Evolutionary conservation across 2,113 vertebrate genomes (phyloP).

Genomic region (Myiopsitta monachus): DNA sequence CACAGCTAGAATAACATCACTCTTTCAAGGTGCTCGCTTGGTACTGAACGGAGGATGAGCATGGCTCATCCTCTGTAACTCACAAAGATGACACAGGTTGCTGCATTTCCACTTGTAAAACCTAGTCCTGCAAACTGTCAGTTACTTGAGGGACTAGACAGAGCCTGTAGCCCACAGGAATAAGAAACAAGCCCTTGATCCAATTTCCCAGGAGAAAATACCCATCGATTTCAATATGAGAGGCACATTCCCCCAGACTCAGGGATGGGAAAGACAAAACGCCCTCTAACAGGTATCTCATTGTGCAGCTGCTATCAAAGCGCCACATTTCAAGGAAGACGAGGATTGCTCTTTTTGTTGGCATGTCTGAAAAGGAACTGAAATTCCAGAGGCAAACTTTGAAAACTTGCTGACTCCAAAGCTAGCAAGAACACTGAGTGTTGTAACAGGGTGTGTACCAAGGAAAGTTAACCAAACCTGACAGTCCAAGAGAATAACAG

Average conservation of each 20-base stretch:
- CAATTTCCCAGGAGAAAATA: not conserved
- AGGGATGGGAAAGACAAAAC: not conserved
- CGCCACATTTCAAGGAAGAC: not conserved
- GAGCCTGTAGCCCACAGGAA: not conserved
- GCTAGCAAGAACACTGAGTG: not conserved
- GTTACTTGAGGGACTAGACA: not conserved
- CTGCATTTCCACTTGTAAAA: not conserved
- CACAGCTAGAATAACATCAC: accelerated
- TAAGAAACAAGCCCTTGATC: not conserved
- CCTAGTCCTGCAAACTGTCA: not conserved
- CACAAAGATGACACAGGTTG: not conserved
- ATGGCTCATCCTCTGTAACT: not conserved
- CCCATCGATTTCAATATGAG: not conserved
- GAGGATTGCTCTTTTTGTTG: not conserved
- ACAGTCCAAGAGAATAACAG: slow-evolving; percentile 60
- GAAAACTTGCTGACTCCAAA: slow-evolving; percentile 49
- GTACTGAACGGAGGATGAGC: accelerated
- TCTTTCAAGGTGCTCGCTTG: not conserved
- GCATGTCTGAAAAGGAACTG: not conserved
- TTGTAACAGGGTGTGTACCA: slow-evolving; percentile 64
- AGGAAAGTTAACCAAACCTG: slow-evolving; percentile 65
- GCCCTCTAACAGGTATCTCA: not conserved
- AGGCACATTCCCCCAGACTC: not conserved
- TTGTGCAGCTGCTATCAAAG: not conserved
- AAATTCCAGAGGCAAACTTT: slow-evolving; percentile 42